Conservation (phyloP, 2,113 vertebrate species). For the Dasyprocta punctata region DNA sequence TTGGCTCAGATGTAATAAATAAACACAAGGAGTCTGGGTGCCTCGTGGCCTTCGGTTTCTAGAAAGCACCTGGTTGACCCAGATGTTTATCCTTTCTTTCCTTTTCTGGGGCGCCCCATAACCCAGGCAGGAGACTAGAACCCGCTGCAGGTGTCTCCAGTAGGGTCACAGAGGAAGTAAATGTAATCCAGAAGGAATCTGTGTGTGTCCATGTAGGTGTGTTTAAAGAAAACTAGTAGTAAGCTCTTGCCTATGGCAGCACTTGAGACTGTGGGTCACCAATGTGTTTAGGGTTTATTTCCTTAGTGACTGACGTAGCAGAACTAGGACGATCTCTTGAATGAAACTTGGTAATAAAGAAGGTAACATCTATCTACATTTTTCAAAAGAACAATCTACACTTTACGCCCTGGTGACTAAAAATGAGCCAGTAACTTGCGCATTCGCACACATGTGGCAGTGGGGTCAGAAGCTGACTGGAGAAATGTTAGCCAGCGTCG, state of each 20-base stretch:
- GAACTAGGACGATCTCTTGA: neutral
- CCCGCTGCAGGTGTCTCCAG: neutral
- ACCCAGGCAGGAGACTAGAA: neutral
- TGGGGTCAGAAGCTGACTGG: neutral
- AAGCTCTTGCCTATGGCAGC: neutral
- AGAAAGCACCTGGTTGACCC: neutral
- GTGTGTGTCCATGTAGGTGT: too few species aligned
- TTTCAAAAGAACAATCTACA: neutral
- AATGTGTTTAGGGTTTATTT: neutral
- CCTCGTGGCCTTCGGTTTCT: neutral
- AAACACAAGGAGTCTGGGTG: neutral
- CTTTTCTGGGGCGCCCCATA: neutral
- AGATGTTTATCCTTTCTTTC: neutral
- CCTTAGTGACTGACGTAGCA: neutral
- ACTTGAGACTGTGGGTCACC: neutral
- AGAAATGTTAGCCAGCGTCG: neutral
- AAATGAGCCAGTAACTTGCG: neutral
- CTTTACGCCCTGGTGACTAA: neutral
- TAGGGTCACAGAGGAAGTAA: neutral
- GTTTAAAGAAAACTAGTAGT: neutral
- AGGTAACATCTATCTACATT: neutral
- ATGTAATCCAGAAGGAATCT: neutral
- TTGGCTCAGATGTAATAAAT: neutral
- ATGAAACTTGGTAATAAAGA: neutral
- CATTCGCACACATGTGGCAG: neutral